Percentiles rank a stretch among this genome's conserved stretches.
Conservation (phyloP, 64 coral and sea anemone species). For the Actinia tenebrosa region DNA sequence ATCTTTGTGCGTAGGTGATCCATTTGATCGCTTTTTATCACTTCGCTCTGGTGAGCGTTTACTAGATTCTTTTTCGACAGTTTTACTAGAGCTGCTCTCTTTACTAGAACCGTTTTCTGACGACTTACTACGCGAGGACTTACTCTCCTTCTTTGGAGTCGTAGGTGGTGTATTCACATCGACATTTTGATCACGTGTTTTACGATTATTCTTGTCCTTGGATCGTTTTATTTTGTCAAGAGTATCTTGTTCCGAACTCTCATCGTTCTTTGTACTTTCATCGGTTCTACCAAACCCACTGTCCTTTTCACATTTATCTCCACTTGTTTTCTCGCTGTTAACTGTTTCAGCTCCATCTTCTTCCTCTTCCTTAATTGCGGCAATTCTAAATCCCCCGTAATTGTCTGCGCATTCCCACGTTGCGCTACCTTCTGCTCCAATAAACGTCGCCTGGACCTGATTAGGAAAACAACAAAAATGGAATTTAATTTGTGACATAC, state of each 20-base stretch:
- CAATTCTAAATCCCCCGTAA: constrained; percentile 61
- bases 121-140: constrained; percentile 18
- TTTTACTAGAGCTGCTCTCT: constrained; percentile 16
- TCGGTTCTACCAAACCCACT: constrained; percentile 91
- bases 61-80: constrained; percentile 21
- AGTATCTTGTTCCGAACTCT: constrained; percentile 80
- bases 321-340: constrained; percentile 68
- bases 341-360: constrained; percentile 71
- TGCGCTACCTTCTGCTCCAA: constrained; percentile 64
- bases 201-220: constrained; percentile 27
- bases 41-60: constrained; percentile 35
- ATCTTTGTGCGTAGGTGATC: constrained; percentile 36
- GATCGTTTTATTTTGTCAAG: constrained; percentile 63
- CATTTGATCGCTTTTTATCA: constrained; percentile 24
- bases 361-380: constrained; percentile 92
- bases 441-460: constrained; percentile 77
- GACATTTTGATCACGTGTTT: not conserved
- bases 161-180: not conserved
- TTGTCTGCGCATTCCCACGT: constrained; percentile 55
- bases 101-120: constrained; percentile 18
- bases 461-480: constrained; percentile 15
- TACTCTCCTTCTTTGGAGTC: constrained; percentile 39
- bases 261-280: constrained; percentile 88
- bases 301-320: constrained; percentile 92
- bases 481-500: not conserved